A percentile compares a stretch with the other conserved stretches of the same genome.
These are phyloP conservation scores for Drosophila parabipectinata DNA, from an alignment of 1,140 invertebrate species.

Conservation along the genomic window DNA sequence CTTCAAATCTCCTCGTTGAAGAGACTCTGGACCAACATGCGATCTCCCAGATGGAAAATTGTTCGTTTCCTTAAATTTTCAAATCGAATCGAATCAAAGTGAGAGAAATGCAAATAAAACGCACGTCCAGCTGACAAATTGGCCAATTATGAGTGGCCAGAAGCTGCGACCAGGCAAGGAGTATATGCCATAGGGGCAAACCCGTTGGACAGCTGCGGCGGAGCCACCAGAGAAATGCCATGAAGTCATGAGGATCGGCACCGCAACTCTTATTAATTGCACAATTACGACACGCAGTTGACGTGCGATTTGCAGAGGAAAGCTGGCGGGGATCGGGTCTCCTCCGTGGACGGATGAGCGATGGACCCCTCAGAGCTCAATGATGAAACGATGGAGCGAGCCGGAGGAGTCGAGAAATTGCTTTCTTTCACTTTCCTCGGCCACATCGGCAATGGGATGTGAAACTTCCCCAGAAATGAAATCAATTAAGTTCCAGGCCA, in stretches of 20 bases:
- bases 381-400: slow-evolving; percentile 54
- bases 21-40: background rate
- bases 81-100: slow-evolving; percentile 51
- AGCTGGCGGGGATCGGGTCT: slow-evolving; percentile 6
- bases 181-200: slow-evolving; percentile 47
- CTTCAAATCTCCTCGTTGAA: background rate
- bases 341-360: slow-evolving; percentile 46
- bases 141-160: slow-evolving; percentile 56
- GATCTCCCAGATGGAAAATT: slow-evolving; percentile 52
- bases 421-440: slow-evolving; percentile 79
- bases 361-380: slow-evolving; percentile 52
- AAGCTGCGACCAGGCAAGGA: background rate
- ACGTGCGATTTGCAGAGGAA: slow-evolving; percentile 47
- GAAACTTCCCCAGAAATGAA: slow-evolving; percentile 46
- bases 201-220: slow-evolving; percentile 66
- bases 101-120: slow-evolving; percentile 76
- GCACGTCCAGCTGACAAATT: slow-evolving; percentile 81
- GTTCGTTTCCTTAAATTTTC: slow-evolving; percentile 73
- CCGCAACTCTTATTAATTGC: slow-evolving; percentile 73
- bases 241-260: slow-evolving; percentile 29
- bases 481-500: slow-evolving; percentile 61
- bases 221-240: slow-evolving; percentile 28
- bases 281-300: slow-evolving; percentile 80
- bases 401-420: slow-evolving; percentile 57
- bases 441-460: slow-evolving; percentile 27